Base-by-base conservation (phyloP, 2,113 vertebrate genomes). In the Serinus canaria region DNA sequence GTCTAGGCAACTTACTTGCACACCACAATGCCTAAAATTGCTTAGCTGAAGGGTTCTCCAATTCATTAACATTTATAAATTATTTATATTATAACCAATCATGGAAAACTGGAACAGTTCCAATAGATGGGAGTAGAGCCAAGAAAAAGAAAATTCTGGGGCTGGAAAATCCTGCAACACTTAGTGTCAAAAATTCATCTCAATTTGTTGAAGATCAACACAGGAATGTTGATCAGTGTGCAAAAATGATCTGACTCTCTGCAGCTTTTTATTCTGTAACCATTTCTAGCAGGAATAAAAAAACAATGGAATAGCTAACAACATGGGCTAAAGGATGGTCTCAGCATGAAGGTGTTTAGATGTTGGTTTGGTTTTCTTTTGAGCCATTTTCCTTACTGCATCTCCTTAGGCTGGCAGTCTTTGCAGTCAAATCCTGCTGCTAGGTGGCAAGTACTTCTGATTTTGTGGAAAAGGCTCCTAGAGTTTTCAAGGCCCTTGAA, bases 41-140 rank as follows among this genome's bases (percentile, higher is more conserved):
- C 58, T 87, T 73, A 76, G 53, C 25, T 85, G 78, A 82, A 83
- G 44, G 12, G 20, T 87, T 80, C 78, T 87, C 25, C 49, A 73
- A 46, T 66, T 73, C 67, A 80, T 93, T 90, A 85, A 60, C 0
- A 4, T 64, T 88, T 75, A 69, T 50, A 90, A 92, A 87, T 73
- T 60, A 87, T 83, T 94, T 92, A 69, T 88, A 52, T 90, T 76
- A 68, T 37, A 82, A 95, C 87, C 66, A 92, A 67, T 80, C 37
- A 50, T 28, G 16, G 50, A 83, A 90, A 46, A 88, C 12, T 76
- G 62, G 50, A 83, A 62, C 14, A 53, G 83, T 64, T 84, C 67
- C 78, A 91, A 70, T 9, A 58, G 41, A 80, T 59, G 15, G 27
- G 55, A 80, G 20, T 24, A 86, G 50, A 74, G 72, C 83, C 75